These are phyloP conservation scores for Origma solitaria DNA, from an alignment of 2,113 vertebrate genomes.

Conservation along the genomic window DNA sequence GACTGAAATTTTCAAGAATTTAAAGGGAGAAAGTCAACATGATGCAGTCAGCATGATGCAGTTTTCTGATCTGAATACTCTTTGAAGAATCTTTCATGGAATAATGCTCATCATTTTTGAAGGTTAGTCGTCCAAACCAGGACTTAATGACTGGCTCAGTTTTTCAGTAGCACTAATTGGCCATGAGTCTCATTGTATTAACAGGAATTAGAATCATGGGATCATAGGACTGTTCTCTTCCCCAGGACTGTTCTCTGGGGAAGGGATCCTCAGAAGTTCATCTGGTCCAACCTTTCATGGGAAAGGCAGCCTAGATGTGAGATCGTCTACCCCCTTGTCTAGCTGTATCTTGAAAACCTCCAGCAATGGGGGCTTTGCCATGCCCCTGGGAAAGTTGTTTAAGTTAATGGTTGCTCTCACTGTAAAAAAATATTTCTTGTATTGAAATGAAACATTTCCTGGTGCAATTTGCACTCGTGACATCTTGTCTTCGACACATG, in stretches of 20 bases:
- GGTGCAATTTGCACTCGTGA: neutral
- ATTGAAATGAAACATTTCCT: neutral
- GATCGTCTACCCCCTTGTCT: neutral
- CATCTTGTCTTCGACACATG: neutral
- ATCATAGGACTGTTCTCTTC: neutral
- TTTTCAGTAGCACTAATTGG: neutral
- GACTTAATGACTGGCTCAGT: neutral
- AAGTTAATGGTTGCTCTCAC: neutral
- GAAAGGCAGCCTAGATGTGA: neutral
- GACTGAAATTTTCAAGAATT: neutral
- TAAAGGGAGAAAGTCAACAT: neutral
- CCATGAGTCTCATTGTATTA: neutral
- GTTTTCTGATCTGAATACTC: neutral
- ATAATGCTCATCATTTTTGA: neutral
- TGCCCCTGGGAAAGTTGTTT: neutral
- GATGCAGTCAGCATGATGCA: neutral
- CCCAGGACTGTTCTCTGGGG: neutral
- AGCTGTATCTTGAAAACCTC: neutral
- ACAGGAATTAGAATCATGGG: neutral
- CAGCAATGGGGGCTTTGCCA: neutral
- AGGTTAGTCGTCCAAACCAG: neutral
- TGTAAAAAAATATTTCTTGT: neutral
- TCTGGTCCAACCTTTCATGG: neutral
- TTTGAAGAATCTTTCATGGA: neutral
- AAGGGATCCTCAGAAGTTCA: neutral